Conservation (phyloP, 2,797 vertebrate species). For the Chiroxiphia lanceolata region DNA sequence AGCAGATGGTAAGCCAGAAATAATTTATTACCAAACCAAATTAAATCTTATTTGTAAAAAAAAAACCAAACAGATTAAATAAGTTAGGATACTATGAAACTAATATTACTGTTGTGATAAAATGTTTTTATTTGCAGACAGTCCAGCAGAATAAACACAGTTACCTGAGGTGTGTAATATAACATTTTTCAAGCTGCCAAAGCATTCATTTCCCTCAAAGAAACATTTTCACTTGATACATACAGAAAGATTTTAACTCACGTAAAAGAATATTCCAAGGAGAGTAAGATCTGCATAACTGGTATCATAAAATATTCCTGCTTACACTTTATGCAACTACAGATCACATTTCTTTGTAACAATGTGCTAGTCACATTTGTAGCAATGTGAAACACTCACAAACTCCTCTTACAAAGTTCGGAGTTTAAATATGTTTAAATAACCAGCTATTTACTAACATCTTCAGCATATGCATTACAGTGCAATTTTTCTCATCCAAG, state of each 20-base stretch:
- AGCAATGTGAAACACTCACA: background rate
- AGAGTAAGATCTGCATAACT: background rate
- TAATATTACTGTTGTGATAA: background rate
- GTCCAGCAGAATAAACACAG: background rate
- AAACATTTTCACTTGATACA: background rate
- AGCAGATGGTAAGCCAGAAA: background rate
- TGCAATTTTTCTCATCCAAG: background rate
- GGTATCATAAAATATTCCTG: background rate
- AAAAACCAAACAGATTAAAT: background rate
- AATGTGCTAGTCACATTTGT: background rate
- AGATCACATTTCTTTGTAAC: background rate
- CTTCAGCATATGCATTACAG: background rate
- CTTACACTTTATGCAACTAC: background rate
- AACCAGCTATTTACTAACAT: background rate
- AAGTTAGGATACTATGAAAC: background rate
- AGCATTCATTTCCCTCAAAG: background rate
- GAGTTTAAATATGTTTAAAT: background rate
- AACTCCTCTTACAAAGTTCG: background rate
- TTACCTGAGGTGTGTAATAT: background rate
- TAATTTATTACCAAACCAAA: background rate
- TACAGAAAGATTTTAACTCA: background rate
- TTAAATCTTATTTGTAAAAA: background rate
- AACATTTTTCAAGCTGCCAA: background rate
- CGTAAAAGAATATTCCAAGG: background rate
- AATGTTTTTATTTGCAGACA: background rate